A percentile compares a stretch with the other conserved stretches of the same genome.
Conservation (phyloP, 2,888 invertebrate species). For the Tetropium fuscum region DNA sequence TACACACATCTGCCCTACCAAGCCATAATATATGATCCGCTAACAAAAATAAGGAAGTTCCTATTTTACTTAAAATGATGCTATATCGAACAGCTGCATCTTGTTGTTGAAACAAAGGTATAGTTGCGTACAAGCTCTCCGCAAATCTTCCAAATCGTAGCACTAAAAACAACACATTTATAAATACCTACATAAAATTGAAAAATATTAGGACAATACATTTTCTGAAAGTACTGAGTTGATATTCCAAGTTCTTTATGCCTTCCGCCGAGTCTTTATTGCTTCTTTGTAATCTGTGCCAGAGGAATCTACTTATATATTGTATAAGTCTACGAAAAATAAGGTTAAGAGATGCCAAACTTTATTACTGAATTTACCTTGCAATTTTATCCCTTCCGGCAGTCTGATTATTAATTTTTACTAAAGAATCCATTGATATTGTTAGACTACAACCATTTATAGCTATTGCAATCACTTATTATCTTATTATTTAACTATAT, state of each 20-base stretch:
- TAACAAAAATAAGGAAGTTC: conserved; percentile 82
- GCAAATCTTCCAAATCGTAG: conserved; percentile 87
- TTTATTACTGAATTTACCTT: conserved; percentile 56
- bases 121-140: conserved; percentile 82
- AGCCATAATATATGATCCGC: conserved; percentile 92
- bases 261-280: conserved; percentile 77
- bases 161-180: conserved; percentile 71
- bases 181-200: not conserved
- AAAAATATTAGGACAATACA: conserved; percentile 67
- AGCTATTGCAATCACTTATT: not conserved
- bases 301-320: conserved; percentile 83
- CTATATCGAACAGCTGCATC: conserved; percentile 78
- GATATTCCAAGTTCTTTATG: conserved; percentile 84
- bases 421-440: conserved; percentile 63
- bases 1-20: conserved; percentile 76
- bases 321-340: conserved; percentile 78
- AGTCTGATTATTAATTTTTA: conserved; percentile 68
- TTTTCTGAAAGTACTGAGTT: conserved; percentile 88
- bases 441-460: not conserved
- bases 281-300: conserved; percentile 79
- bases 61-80: conserved; percentile 82
- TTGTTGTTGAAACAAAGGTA: conserved; percentile 79
- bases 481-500: not conserved
- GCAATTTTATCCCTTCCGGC: conserved; percentile 68
- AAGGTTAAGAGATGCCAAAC: not conserved